Percentiles rank a stretch among this genome's conserved stretches.
Conservation (phyloP, 2,888 invertebrate genomes). For the Stenotaenia linearis region DNA sequence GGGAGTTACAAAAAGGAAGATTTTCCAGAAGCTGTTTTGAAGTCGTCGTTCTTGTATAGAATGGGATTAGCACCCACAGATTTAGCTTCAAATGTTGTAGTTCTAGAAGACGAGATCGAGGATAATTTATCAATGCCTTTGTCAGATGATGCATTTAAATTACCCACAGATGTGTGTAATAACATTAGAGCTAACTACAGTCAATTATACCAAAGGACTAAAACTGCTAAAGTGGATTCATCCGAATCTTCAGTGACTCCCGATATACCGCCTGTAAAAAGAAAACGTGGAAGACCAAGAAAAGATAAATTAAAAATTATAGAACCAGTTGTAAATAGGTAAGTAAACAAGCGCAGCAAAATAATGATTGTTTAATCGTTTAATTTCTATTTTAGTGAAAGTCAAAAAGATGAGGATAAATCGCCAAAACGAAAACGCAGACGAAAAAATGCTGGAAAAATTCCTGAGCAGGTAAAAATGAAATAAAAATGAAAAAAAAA, state of each 20-base stretch:
- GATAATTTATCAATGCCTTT: not conserved
- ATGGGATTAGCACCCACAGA: not conserved
- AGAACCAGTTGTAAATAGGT: not conserved
- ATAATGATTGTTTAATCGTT: not conserved
- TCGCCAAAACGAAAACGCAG: not conserved
- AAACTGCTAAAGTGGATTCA: not conserved
- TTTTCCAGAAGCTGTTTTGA: not conserved
- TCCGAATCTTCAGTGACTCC: not conserved
- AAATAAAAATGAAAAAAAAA: not conserved
- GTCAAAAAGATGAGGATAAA: not conserved
- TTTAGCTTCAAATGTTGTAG: not conserved
- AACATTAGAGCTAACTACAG: not conserved
- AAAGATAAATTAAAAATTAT: not conserved
- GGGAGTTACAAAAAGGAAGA: constrained; percentile 11
- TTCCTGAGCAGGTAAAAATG: not conserved
- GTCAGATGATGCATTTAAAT: not conserved
- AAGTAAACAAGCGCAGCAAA: not conserved
- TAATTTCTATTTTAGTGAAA: not conserved
- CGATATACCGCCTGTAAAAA: not conserved
- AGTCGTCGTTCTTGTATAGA: not conserved
- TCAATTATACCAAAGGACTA: not conserved
- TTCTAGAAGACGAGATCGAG: not conserved
- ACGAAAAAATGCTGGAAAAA: not conserved
- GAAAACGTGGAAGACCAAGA: constrained; percentile 5
- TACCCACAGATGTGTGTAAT: not conserved